A percentile compares a stretch with the other conserved stretches of the same genome.
Evolutionary conservation across 2,888 invertebrate species (phyloP).

Genomic region (Heteromurus nitidus): DNA sequence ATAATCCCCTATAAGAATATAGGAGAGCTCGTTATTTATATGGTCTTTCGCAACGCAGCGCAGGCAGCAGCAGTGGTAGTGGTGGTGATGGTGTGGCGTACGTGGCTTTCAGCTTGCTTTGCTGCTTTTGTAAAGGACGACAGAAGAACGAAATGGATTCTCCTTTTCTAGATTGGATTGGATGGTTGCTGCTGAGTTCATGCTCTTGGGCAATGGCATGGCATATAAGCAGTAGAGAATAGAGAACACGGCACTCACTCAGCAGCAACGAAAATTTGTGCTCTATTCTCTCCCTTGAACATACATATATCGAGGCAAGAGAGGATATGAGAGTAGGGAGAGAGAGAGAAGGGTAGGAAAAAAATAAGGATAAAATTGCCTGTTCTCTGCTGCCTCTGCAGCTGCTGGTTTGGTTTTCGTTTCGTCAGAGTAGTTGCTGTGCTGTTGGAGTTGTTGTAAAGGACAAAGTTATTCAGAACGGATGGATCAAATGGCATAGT

Average conservation of each 20-base stretch:
- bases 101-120: constrained; percentile 57
- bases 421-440: constrained; percentile 8
- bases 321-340: constrained; percentile 37
- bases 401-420: constrained; percentile 47
- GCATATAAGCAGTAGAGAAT: constrained; percentile 31
- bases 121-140: constrained; percentile 46
- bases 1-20: too few relatives aligned
- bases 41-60: constrained; percentile 61
- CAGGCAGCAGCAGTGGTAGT: constrained; percentile 24
- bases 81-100: constrained; percentile 30
- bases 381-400: constrained; percentile 45
- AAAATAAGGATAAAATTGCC: constrained; percentile 51
- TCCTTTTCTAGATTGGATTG: constrained; percentile 55
- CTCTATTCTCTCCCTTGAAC: constrained; percentile 55
- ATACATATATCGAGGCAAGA: constrained; percentile 36
- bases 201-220: constrained; percentile 59
- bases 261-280: constrained; percentile 1
- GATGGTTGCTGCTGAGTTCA: constrained; percentile 61
- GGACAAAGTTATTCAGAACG: constrained; percentile 67
- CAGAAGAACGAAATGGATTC: constrained; percentile 53
- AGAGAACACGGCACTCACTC: constrained; percentile 13
- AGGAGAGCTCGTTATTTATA: constrained; percentile 43
- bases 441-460: constrained; percentile 41
- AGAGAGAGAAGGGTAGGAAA: constrained; percentile 36
- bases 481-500: constrained; percentile 65